Base-by-base conservation (phyloP, 2,113 vertebrate species). In the Osmerus mordax region DNA sequence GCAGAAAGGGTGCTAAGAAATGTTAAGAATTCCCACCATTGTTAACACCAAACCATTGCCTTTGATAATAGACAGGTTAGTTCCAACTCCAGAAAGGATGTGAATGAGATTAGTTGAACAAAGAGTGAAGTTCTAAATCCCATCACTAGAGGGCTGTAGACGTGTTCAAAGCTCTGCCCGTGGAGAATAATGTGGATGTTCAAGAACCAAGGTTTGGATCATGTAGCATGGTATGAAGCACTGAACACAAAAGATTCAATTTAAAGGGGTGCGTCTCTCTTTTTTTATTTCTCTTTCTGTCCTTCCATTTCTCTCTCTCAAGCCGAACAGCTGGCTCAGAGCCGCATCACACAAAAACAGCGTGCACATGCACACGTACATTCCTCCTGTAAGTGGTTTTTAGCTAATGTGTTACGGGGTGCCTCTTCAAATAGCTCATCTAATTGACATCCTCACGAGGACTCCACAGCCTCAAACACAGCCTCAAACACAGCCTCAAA, bases 351-450 rank as follows among this genome's bases (percentile, higher is more conserved):
- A 32, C 5, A 54, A 16, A 54, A 54, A 7, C 2, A 16, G 18
- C 14, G 16, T 14, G 54, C 14, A 13, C 54, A 16, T 55, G 54
- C 54, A 5, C 54, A 55, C 54, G 3, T 8, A 63, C 63, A 56
- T 74, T 72, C 51, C 55, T 69, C 9, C 28, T 28, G 59, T 59
- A 63, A 15, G 52, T 72, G 14, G 47, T 65, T 69, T 61, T 15
- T 19, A 32, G 6, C 47, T 73, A 76, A 76, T 70, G 32, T 21
- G 47, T 51, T 47, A 53, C 67, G 8, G 54, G 62, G 70, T 32
- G 78, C 64, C 15, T 3, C 66, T 68, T 59, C 14, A 69, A 75
- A 76, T 79, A 80, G 73, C 66, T 80, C 41, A 76, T 76, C 47
- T 65, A 58, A 80, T 80, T 70, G 72, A 12, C 28, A 16, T n/a